Percentiles rank a stretch among this genome's conserved stretches.
Evolutionary conservation across 1,140 invertebrate species (phyloP).

Genomic region (Drosophila virilis): DNA sequence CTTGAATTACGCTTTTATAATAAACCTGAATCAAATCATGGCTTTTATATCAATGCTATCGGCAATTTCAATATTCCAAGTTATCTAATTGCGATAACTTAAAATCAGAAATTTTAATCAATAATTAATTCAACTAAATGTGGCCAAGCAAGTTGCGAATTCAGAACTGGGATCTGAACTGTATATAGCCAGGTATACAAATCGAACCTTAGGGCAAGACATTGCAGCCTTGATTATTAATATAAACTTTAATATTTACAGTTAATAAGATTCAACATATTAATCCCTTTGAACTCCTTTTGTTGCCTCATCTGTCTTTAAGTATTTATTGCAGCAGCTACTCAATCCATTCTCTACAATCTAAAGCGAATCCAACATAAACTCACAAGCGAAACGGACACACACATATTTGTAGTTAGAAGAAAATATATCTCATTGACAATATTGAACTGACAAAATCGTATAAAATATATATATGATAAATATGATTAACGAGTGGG

Average conservation of each 20-base stretch:
- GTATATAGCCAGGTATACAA: too few relatives aligned
- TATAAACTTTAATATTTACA: background rate
- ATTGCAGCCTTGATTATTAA: too few relatives aligned
- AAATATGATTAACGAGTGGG: background rate
- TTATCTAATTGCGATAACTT: too few relatives aligned
- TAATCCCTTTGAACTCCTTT: background rate
- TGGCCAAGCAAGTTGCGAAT: too few relatives aligned
- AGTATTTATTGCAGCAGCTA: constrained; percentile 14
- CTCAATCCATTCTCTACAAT: constrained; percentile 6
- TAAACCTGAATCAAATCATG: too few relatives aligned
- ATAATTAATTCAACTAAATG: too few relatives aligned
- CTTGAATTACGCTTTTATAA: too few relatives aligned
- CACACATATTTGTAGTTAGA: background rate
- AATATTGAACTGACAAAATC: background rate
- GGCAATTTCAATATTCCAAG: too few relatives aligned
- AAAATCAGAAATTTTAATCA: too few relatives aligned
- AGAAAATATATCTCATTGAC: constrained; percentile 9
- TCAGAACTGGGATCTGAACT: too few relatives aligned
- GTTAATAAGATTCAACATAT: background rate
- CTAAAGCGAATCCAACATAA: constrained; percentile 33
- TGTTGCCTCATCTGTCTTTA: background rate
- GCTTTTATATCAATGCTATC: too few relatives aligned
- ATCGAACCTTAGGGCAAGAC: too few relatives aligned
- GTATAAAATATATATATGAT: constrained; percentile 27
- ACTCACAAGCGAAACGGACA: constrained; percentile 14